Conservation (phyloP, 1,140 invertebrate genomes). For the Hetaerina americana region DNA sequence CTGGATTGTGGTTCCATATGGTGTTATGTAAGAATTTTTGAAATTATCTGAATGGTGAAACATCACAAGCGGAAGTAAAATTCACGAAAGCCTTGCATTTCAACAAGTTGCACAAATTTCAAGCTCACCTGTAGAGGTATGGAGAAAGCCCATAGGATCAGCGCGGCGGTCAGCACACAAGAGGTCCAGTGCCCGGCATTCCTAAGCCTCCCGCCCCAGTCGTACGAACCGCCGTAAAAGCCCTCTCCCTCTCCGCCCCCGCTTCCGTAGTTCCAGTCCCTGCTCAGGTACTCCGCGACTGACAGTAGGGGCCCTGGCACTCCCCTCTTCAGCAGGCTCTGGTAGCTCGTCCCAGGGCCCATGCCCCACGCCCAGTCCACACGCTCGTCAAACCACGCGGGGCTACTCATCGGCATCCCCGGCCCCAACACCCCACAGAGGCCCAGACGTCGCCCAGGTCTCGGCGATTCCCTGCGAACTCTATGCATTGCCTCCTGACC, state of each 20-base stretch:
- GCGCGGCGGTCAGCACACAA: not conserved
- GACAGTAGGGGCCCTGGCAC: not conserved
- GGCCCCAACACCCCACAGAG: not conserved
- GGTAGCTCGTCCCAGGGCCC: not conserved
- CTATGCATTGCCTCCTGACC: no score
- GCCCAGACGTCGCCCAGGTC: no score
- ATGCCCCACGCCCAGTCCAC: not conserved
- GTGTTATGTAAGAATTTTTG: no score
- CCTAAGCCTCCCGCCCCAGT: not conserved
- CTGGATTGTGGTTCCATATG: no score
- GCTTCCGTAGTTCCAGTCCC: not conserved
- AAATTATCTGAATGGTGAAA: no score
- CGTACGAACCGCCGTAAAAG: not conserved
- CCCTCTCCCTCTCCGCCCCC: not conserved
- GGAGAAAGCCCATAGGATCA: not conserved
- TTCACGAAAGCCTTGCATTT: no score
- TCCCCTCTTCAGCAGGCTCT: not conserved
- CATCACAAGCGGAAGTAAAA: no score
- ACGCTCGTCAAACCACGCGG: not conserved
- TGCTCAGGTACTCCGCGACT: not conserved
- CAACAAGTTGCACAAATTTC: not conserved
- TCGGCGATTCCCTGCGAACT: no score
- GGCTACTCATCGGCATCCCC: not conserved
- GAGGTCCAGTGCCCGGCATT: not conserved
- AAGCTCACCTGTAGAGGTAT: not conserved